Evolutionary conservation across 2,797 vertebrate genomes (phyloP).

Genomic region (Argyrosomus regius): DNA sequence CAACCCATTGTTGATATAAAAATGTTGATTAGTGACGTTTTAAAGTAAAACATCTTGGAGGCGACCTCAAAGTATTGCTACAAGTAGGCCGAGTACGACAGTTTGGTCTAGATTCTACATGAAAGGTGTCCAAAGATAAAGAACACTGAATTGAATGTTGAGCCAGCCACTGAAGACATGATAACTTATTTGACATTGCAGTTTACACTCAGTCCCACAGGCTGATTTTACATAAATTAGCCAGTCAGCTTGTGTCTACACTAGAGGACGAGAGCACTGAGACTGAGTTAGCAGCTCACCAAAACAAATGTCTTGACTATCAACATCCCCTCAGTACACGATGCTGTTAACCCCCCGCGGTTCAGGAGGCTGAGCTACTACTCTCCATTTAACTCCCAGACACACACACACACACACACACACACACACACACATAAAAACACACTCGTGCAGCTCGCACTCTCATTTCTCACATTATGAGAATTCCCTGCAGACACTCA

Average conservation of each 20-base stretch:
- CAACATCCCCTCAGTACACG: constrained; percentile 24
- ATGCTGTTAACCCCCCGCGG: constrained; percentile 47
- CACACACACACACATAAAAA: constrained; percentile 11
- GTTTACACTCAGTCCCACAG: constrained; percentile 17
- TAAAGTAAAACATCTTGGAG: neutral
- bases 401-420: constrained; percentile 24
- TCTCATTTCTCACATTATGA: constrained; percentile 58
- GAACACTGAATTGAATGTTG: no score
- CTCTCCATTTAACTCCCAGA: constrained; percentile 22
- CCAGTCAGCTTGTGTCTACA: neutral
- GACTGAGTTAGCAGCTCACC: constrained; percentile 33
- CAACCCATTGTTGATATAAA: neutral
- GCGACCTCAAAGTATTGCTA: no score
- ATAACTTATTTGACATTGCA: neutral
- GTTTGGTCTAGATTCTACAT: no score
- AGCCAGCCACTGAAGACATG: neutral
- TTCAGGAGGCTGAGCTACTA: constrained; percentile 32
- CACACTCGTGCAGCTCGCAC: neutral
- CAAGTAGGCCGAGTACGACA: no score
- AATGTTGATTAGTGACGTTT: neutral
- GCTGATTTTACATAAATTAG: constrained; percentile 27
- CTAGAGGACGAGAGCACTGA: constrained; percentile 21
- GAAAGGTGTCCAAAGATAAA: no score
- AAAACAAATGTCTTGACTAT: constrained; percentile 64
- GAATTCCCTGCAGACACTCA: constrained; percentile 76